Percentiles rank a stretch among this genome's conserved stretches.
phyloP scores from a whole-genome alignment of 2,113 vertebrate genomes.

The Rhea pennata region DNA sequence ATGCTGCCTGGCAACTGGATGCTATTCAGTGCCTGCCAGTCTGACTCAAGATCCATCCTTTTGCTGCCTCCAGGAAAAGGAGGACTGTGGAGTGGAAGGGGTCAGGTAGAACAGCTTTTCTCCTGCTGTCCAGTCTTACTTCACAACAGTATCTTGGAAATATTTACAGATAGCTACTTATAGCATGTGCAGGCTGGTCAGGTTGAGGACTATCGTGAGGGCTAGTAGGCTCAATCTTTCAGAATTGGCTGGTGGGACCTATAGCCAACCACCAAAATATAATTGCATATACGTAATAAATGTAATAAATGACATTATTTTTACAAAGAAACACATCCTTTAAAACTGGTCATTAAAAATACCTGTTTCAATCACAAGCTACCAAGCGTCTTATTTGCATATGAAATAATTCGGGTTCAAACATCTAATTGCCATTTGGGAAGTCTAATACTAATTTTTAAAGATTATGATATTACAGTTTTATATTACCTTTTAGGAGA shows the following conservation, averaged over 20 bases:
- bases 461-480: not conserved
- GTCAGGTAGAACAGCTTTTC: not conserved
- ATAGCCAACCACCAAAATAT: not conserved
- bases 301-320: not conserved
- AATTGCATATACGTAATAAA: not conserved
- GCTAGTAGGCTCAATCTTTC: not conserved
- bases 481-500: not conserved
- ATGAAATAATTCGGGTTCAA: not conserved
- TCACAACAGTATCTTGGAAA: not conserved
- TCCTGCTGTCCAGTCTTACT: not conserved
- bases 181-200: not conserved
- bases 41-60: not conserved
- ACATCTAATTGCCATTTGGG: not conserved
- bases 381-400: not conserved
- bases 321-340: slow-evolving; percentile 31
- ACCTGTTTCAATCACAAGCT: not conserved
- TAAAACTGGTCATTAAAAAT: not conserved
- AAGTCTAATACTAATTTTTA: not conserved
- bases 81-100: not conserved
- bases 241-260: not conserved
- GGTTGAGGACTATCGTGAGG: not conserved
- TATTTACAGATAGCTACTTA: not conserved
- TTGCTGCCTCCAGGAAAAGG: not conserved
- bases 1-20: not conserved
- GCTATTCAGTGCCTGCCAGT: not conserved